Evolutionary conservation across 1,140 invertebrate species (phyloP), one percentile per base, ranked within the genome.

Genomic region (Drosophila baimaii): DNA sequence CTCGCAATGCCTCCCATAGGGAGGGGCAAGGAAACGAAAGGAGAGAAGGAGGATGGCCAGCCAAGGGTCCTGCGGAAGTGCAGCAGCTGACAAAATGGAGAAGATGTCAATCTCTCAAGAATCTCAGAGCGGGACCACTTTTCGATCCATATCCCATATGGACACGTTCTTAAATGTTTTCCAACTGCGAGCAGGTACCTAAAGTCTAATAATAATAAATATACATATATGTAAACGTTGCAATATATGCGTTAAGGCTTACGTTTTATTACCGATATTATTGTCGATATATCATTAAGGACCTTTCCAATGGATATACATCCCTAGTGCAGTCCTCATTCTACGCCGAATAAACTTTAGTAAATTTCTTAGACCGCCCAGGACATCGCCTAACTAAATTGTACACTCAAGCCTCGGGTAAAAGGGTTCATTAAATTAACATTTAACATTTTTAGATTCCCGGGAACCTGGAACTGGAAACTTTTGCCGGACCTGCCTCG

Each of bases 401-500:
- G 59, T 13, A 8, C 23, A 39, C 37, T 29, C 29, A 8, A 29
- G 27, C n/a, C 49, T 31, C 9, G 9, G 9, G 27, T 39, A 73
- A 81, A 78, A 61, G 75, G 75, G 58, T 78, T 88, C 51, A 88
- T 79, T 82, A 79, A 82, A 86, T 88, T 79, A 82, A 72, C 62
- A 79, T 72, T 76, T 68, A 52, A 63, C 47, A 64, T 71, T 75
- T 75, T 70, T 70, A 31, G 62, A 59, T 75, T 59, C 46, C 58
- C 10, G 44, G 51, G 33, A 17, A 21, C 29, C 29, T 52, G 19
- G 23, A 33, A 29, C 10, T 51, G 15, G 1, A 69, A 70, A 85
- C 55, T 62, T 85, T 65, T 39, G 8, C 37, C 37, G 57, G 49
- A 27, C 69, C 37, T 79, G 59, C 39, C 62, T 49, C 83, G 68